Evolutionary conservation across 2,888 invertebrate species (phyloP), one percentile per base, ranked within the genome.

Genomic region (Standfussiana lucernea): DNA sequence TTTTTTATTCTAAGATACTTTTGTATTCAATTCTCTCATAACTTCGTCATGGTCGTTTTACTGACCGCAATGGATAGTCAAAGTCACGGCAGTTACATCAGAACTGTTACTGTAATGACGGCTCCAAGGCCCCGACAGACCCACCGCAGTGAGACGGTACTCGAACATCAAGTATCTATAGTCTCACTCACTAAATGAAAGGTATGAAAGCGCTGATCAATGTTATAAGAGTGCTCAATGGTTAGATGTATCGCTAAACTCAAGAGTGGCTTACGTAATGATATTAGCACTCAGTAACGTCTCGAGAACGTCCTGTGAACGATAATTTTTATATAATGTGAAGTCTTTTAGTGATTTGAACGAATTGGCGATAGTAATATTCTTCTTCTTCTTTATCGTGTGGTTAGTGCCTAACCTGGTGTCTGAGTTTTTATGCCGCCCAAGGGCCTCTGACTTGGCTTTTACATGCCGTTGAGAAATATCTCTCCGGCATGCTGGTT

Each of bases 131-230:
- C 83, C 32, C 18, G 50, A 65, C n/a, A 45, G 85, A 82, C 82
- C 82, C 45, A 82, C 82, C 82, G 86, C 86, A 68, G 75, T 32
- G 82, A 64, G 37, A 45, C 35, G 79, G 35, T 21, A 68, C 74
- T 72, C 10, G 56, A 84, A 24, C 35, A 42, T 84, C 47, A 69
- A 80, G 84, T 69, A 32, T 13, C 24, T 32, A 67, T 65, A 78
- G 64, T 77, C 62, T 84, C 62, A 75, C 2, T 10, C 7, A 24
- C 40, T 84, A 53, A 56, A 83, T 79, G 47, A 83, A 77, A 47
- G 77, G 18, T n/a, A 77, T 18, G 24, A 42, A 45, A 45, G 61
- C 40, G 15, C 10, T 37, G 18, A 6, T 81, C 2, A 21, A 32
- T 82, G 15, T 24, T 32, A 18, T 18, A 35, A 21, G 40, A n/a